These are phyloP conservation scores for Drosophila neotestacea DNA, from an alignment of 2,888 invertebrate genomes.

Conservation along the genomic window DNA sequence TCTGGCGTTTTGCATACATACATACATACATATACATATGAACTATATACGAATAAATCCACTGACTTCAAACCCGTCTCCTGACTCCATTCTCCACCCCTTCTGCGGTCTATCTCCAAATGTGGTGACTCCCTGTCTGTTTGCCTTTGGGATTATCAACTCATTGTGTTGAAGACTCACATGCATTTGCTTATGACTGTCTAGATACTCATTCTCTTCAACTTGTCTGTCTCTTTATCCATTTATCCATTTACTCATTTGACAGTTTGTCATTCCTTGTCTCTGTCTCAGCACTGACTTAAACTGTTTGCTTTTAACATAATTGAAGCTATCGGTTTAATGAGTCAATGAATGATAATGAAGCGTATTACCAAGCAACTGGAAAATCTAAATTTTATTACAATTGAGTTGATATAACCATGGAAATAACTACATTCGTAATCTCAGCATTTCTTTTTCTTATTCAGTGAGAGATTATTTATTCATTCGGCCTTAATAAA, in stretches of 20 bases:
- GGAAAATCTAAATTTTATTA: neutral
- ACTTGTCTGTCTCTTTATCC: conserved; percentile 45
- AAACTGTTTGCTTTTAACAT: conserved; percentile 54
- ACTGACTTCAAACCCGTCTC: conserved; percentile 15
- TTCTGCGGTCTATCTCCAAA: conserved; percentile 3
- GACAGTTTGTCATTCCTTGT: conserved; percentile 41
- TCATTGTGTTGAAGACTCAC: conserved; percentile 61
- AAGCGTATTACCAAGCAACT: conserved; percentile 13
- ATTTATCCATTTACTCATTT: conserved; percentile 62
- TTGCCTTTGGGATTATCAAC: conserved; percentile 79
- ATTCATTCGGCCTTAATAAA: too few relatives aligned
- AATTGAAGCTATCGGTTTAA: conserved; percentile 60
- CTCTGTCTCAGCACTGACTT: conserved; percentile 22
- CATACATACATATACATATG: too few relatives aligned
- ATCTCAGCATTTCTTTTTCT: neutral
- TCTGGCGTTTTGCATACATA: conserved; percentile 65
- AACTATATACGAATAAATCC: neutral
- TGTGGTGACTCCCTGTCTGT: conserved; percentile 33
- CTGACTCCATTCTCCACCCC: neutral
- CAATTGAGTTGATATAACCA: too few relatives aligned
- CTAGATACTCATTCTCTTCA: conserved; percentile 9
- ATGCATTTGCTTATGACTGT: conserved; percentile 49
- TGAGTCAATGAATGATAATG: conserved; percentile 31
- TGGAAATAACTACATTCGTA: neutral
- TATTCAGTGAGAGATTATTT: too few relatives aligned